These are phyloP conservation scores for Drosophila kuntzei DNA, from an alignment of 2,888 invertebrate genomes.

Conservation along the genomic window DNA sequence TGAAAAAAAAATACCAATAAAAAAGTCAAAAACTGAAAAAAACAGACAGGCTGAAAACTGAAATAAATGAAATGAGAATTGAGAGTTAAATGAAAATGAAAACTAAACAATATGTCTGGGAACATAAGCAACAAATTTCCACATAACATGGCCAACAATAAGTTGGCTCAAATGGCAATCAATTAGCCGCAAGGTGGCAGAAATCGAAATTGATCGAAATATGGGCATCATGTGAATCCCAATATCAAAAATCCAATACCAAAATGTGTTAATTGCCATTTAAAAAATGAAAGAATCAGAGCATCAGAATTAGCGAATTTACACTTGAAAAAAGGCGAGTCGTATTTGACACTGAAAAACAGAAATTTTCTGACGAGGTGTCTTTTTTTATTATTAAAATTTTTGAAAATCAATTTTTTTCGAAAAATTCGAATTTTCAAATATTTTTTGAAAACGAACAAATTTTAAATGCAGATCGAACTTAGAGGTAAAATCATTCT, in stretches of 20 bases:
- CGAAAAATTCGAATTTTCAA: too few species aligned
- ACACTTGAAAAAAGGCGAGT: neutral
- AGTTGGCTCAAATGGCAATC: slow-evolving; percentile 47
- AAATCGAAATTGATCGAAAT: slow-evolving; percentile 51
- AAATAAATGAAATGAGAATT: slow-evolving; percentile 17
- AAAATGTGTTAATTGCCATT: slow-evolving; percentile 65
- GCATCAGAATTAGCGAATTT: neutral
- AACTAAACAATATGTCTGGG: slow-evolving; percentile 47
- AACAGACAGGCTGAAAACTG: slow-evolving; percentile 39
- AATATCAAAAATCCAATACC: slow-evolving; percentile 21
- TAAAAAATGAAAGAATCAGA: slow-evolving; percentile 9
- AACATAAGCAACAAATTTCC: slow-evolving; percentile 47
- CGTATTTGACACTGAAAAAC: neutral
- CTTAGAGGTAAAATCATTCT: too few species aligned
- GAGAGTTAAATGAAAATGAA: slow-evolving; percentile 18
- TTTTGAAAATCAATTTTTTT: too few species aligned
- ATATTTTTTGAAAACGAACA: too few species aligned
- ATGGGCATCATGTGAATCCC: slow-evolving; percentile 43
- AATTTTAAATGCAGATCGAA: too few species aligned
- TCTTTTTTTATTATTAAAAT: too few species aligned
- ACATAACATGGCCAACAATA: slow-evolving; percentile 32
- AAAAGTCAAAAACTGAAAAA: slow-evolving; percentile 64
- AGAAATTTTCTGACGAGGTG: too few species aligned
- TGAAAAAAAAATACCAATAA: slow-evolving; percentile 70
- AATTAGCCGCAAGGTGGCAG: slow-evolving; percentile 62